Percentiles rank a stretch among this genome's conserved stretches.
Conservation (phyloP, 2,797 vertebrate species). For the Gadopsis bispinosus region DNA sequence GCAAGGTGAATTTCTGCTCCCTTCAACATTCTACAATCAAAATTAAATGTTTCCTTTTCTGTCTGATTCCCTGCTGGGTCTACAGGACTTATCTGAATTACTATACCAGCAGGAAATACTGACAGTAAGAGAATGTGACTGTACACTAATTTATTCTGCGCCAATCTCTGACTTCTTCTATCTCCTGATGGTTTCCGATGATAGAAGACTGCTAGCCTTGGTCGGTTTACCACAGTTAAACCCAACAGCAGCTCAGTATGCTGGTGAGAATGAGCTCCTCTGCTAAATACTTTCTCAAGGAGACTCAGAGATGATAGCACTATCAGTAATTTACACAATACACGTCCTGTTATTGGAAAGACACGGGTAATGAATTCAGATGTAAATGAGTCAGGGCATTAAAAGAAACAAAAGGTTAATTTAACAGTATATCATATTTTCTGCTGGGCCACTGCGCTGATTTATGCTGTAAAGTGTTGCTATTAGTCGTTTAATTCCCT, state of each 20-base stretch:
- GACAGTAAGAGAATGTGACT: constrained; percentile 41
- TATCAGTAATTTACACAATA: constrained; percentile 40
- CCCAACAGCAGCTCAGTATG: constrained; percentile 21
- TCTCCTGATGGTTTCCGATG: constrained; percentile 35
- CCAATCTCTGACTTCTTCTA: constrained; percentile 47
- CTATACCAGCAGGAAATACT: constrained; percentile 30
- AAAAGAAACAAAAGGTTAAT: constrained; percentile 23
- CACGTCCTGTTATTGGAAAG: constrained; percentile 41
- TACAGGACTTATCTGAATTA: constrained; percentile 45
- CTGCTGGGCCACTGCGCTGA: not conserved
- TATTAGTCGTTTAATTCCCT: not conserved
- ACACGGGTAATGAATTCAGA: constrained; percentile 33
- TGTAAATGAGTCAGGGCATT: constrained; percentile 21
- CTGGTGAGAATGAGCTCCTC: constrained; percentile 23
- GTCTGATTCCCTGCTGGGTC: constrained; percentile 21
- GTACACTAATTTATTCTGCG: constrained; percentile 50
- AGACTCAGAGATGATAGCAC: constrained; percentile 32
- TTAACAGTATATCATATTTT: not conserved
- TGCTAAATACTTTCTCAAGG: constrained; percentile 38
- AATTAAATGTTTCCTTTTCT: constrained; percentile 36
- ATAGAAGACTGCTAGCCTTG: constrained; percentile 38
- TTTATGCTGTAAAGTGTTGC: not conserved
- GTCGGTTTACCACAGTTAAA: constrained; percentile 57
- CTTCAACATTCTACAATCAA: not conserved
- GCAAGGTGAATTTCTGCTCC: not conserved